Evolutionary conservation across 2,113 vertebrate genomes (phyloP).

Genomic region (Dicaeum eximium): DNA sequence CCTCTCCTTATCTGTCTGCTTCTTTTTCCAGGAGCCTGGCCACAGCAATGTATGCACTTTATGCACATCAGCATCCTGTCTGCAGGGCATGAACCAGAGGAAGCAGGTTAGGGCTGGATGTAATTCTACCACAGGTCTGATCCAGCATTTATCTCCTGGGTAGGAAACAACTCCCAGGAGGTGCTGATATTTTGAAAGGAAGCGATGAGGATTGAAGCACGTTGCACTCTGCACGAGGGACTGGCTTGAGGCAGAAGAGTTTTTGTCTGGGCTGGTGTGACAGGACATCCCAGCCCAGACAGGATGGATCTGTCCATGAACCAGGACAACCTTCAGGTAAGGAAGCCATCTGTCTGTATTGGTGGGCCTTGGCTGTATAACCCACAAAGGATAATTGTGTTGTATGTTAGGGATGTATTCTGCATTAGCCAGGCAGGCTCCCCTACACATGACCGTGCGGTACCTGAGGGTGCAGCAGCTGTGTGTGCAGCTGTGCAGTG

Average conservation of each 20-base stretch:
- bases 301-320: background rate
- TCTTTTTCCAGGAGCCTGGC: background rate
- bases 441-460: fast-evolving
- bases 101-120: background rate
- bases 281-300: background rate
- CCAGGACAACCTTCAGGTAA: background rate
- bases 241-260: background rate
- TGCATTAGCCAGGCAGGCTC: background rate
- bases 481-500: background rate
- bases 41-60: fast-evolving
- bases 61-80: background rate
- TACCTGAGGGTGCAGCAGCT: background rate
- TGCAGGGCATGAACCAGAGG: background rate
- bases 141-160: background rate
- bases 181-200: background rate
- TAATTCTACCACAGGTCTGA: background rate
- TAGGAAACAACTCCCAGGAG: background rate
- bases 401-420: fast-evolving
- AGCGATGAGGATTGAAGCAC: fast-evolving
- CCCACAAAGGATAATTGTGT: background rate
- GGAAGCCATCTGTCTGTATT: background rate
- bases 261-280: background rate
- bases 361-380: background rate
- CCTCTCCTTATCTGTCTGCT: background rate
- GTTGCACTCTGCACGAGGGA: fast-evolving